These are phyloP conservation scores for Eufriesea mexicana DNA, from an alignment of 1,140 invertebrate species.

Conservation along the genomic window DNA sequence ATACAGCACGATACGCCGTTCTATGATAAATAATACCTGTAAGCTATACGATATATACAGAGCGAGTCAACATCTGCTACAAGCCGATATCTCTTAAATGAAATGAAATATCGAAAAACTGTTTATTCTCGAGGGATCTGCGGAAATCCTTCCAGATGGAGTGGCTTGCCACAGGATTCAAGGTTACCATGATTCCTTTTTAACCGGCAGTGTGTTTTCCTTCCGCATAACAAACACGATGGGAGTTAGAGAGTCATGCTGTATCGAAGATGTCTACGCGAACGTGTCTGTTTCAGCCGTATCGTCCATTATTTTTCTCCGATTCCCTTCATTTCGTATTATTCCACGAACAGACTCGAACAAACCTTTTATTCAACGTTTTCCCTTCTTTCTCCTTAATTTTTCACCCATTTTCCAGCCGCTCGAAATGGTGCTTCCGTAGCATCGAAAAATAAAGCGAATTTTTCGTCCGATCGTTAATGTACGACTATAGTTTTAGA, in stretches of 20 bases:
- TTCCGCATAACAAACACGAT: neutral
- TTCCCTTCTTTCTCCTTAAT: too few species aligned
- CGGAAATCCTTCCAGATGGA: neutral
- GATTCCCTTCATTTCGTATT: too few species aligned
- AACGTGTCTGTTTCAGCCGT: too few species aligned
- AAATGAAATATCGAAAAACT: slow-evolving; percentile 16
- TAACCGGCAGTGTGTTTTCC: neutral
- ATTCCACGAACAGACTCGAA: too few species aligned
- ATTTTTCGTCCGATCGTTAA: too few species aligned
- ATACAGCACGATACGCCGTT: neutral
- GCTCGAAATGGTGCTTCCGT: too few species aligned
- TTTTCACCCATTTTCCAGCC: too few species aligned
- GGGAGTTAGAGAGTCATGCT: neutral
- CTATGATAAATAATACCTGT: slow-evolving; percentile 8
- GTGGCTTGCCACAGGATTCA: neutral
- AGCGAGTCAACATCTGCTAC: neutral
- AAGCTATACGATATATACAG: slow-evolving; percentile 1
- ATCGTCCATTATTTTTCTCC: too few species aligned
- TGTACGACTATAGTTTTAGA: too few species aligned
- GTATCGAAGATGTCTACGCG: neutral
- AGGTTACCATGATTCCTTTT: neutral
- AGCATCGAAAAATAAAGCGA: too few species aligned
- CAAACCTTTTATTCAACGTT: too few species aligned
- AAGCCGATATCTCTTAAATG: slow-evolving; percentile 4
- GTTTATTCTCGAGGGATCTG: neutral